phyloP scores from a whole-genome alignment of 2,113 vertebrate genomes.

The Odontophorus gujanensis region DNA sequence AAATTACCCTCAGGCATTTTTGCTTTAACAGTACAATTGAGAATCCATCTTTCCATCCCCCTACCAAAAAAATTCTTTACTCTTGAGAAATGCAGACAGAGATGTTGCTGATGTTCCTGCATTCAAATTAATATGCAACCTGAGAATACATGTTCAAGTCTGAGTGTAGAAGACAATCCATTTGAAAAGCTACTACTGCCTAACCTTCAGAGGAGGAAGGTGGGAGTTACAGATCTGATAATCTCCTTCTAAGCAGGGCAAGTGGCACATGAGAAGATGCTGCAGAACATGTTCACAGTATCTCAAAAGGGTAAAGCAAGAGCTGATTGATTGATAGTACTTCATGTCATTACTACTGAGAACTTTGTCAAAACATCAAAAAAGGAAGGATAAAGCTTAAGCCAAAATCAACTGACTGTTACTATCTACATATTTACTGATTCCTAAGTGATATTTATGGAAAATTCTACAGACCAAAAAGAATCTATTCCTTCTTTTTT shows the following conservation, averaged over 20 bases:
- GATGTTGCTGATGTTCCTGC: neutral
- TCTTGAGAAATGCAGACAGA: neutral
- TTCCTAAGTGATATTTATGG: neutral
- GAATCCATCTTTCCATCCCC: neutral
- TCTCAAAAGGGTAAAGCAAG: neutral
- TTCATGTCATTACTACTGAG: neutral
- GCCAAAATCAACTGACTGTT: neutral
- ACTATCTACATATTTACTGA: neutral
- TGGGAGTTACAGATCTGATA: neutral
- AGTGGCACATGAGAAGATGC: neutral
- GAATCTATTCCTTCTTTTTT: neutral
- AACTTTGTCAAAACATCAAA: neutral
- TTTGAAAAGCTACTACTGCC: neutral
- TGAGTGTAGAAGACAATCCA: neutral
- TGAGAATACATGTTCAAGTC: neutral
- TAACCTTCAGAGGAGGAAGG: neutral
- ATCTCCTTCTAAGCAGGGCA: neutral
- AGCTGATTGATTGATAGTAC: neutral
- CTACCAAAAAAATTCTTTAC: neutral
- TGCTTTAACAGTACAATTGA: neutral
- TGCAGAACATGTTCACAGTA: neutral
- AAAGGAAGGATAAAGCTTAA: neutral
- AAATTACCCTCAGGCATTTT: neutral
- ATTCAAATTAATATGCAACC: neutral
- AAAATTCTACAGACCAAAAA: neutral